Evolutionary conservation across 2,113 vertebrate genomes (phyloP), one percentile per base, ranked within the genome.

Genomic region (Melanerpes aurifrons): DNA sequence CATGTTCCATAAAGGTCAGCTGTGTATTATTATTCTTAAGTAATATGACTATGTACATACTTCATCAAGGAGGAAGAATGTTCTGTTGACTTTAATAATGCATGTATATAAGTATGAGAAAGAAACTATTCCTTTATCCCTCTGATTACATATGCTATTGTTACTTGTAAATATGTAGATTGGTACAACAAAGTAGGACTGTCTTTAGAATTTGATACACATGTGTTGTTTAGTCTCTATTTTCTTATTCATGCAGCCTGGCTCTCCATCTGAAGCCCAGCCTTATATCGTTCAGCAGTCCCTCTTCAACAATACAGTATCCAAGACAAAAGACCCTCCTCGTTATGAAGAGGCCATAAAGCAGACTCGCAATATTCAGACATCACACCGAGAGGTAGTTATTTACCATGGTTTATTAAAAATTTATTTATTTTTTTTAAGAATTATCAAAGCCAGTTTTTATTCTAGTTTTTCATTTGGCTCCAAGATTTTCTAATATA

Each of bases 261-360:
- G 97, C 15, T 98, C 98, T 15, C 97, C 98, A 50, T 94, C 96
- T 35, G 98, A 98, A 73, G 96, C 98, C 15, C 98, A 98, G 68
- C 96, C 96, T 45, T 98, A 97, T 17, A 85, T 95, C 89, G 64
- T 99, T 96, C 98, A 98, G 74, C 97, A 98, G 12, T 81, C 98
- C 35, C 96, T 98, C 15, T 98, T 98, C 61, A 95, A 98, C 68
- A 96, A 82, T 89, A 97, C 98, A 26, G 95, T 94, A 70, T 97
- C 98, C 63, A 99, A 99, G 96, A 96, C 97, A 17, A 98, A 98
- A 97, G 99, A 99, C 76, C 99, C 99, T 21, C 99, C 99, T 57
- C 98, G 99, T 77, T 99, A 99, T 0, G 99, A 99, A 96, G 99
- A 99, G 57, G 99, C 99, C 48, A 98, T 99, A 94, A 99, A 99